A percentile compares a stretch with the other conserved stretches of the same genome.
phyloP scores from a whole-genome alignment of 2,113 vertebrate genomes.

The Erinaceus europaeus region DNA sequence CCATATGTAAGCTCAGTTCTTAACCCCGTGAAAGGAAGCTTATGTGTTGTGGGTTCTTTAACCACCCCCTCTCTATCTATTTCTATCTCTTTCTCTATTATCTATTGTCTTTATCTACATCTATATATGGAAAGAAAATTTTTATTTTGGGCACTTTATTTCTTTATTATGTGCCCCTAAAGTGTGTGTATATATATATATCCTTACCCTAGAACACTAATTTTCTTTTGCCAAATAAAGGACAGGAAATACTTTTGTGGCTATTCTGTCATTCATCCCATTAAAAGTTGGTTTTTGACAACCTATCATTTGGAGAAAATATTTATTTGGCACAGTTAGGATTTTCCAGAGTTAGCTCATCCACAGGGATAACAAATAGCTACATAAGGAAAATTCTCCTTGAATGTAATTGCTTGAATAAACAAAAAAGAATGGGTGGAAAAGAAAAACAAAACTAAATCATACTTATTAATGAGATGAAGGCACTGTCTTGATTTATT shows the following conservation, averaged over 20 bases:
- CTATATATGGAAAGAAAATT: too few species aligned
- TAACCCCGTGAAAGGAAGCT: too few species aligned
- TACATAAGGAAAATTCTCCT: neutral
- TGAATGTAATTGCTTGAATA: neutral
- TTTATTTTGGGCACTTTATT: neutral
- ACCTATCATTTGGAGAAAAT: constrained; percentile 14
- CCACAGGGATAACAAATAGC: neutral
- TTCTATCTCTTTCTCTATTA: too few species aligned
- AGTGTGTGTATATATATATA: neutral
- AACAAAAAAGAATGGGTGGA: neutral
- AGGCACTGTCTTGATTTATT: neutral
- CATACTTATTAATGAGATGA: neutral
- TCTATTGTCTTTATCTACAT: too few species aligned
- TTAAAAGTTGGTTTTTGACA: constrained; percentile 6
- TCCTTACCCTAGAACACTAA: neutral
- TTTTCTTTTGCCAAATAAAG: constrained; percentile 7
- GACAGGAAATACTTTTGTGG: neutral
- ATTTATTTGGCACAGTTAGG: constrained; percentile 1
- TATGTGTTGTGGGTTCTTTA: too few species aligned
- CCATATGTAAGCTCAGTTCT: too few species aligned
- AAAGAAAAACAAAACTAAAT: constrained; percentile 28
- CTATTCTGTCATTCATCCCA: neutral
- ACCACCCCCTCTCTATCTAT: too few species aligned
- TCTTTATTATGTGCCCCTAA: neutral
- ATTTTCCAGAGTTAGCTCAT: constrained; percentile 40